Conservation (phyloP, 2,113 vertebrate genomes). For the Forbesichthys papilliferus region DNA sequence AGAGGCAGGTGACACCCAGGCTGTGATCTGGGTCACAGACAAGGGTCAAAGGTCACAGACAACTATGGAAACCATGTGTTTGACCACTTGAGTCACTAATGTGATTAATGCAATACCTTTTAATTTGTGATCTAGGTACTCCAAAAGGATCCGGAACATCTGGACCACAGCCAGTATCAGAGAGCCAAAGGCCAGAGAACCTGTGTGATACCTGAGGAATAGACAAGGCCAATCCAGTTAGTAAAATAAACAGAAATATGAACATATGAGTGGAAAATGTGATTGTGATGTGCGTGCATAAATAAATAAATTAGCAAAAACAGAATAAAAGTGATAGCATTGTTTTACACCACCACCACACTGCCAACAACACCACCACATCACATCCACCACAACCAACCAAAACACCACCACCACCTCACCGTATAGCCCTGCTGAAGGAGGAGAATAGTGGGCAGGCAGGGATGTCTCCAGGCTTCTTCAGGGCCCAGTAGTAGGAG, state of each 20-base stretch:
- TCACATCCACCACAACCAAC: neutral
- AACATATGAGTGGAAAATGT: too few species aligned
- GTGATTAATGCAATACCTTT: constrained; percentile 74
- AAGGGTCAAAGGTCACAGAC: too few species aligned
- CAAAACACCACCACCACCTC: neutral
- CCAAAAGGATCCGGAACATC: constrained; percentile 83
- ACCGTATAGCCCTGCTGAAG: constrained; percentile 91
- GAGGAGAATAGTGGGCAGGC: constrained; percentile 85
- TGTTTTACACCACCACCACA: neutral
- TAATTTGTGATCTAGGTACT: constrained; percentile 88
- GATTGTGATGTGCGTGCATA: too few species aligned
- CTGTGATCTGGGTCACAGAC: too few species aligned
- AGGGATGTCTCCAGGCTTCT: constrained; percentile 90
- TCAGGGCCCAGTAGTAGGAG: constrained; percentile 93
- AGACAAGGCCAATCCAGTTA: neutral
- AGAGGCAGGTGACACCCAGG: too few species aligned
- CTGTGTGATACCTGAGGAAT: constrained; percentile 88
- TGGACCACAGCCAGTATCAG: constrained; percentile 89
- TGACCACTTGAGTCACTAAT: too few species aligned
- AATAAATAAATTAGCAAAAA: too few species aligned
- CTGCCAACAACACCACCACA: too few species aligned
- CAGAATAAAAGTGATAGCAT: too few species aligned
- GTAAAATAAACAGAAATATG: too few species aligned
- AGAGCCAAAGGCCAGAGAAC: constrained; percentile 92
- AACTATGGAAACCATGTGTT: too few species aligned